phyloP scores from a whole-genome alignment of 2,888 invertebrate species.

The Apocheima hispidaria region DNA sequence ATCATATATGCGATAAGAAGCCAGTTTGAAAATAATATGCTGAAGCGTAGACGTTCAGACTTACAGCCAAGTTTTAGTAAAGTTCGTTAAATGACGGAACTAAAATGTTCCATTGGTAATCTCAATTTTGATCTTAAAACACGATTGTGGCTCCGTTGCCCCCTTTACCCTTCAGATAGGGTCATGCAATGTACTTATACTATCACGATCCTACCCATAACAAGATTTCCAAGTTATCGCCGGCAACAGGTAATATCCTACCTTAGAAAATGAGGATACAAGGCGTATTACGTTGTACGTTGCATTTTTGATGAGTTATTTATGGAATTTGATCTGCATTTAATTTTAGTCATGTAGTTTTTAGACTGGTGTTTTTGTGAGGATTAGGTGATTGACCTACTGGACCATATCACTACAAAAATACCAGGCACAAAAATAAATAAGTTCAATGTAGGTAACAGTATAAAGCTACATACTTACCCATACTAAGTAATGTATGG shows the following conservation, averaged over 20 bases:
- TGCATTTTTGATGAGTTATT: neutral
- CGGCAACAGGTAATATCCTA: constrained; percentile 46
- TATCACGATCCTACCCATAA: constrained; percentile 47
- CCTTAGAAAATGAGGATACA: constrained; percentile 25
- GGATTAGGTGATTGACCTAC: neutral
- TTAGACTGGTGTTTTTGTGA: neutral
- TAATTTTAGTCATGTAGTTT: neutral
- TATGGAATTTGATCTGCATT: neutral
- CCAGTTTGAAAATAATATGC: constrained; percentile 45
- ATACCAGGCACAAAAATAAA: neutral
- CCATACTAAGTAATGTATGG: too few species aligned
- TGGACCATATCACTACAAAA: neutral
- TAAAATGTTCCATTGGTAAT: neutral
- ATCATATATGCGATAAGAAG: constrained; percentile 57
- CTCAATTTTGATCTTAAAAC: neutral
- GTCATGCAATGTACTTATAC: constrained; percentile 37
- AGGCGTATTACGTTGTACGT: constrained; percentile 7
- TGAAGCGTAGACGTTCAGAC: constrained; percentile 40
- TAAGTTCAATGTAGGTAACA: constrained; percentile 8
- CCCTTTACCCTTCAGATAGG: neutral
- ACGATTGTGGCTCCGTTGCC: neutral
- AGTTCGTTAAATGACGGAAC: neutral
- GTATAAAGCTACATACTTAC: neutral
- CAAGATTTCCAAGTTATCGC: constrained; percentile 55
- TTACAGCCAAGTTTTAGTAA: too few species aligned